Evolutionary conservation across 2,797 vertebrate species (phyloP).

Genomic region (Pseudochirops cupreus): DNA sequence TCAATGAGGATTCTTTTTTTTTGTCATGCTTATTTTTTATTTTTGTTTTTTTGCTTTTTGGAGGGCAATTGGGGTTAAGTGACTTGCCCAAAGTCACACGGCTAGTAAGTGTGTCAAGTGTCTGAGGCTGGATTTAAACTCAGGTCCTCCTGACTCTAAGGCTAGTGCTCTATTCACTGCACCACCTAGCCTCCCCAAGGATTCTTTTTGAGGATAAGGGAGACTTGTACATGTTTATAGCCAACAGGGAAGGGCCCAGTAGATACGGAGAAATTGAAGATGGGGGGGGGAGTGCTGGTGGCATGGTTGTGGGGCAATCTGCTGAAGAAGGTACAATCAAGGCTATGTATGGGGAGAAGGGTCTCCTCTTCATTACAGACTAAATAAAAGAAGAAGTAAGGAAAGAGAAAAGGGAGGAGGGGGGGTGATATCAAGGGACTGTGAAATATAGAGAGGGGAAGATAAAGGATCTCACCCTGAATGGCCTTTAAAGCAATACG

Average conservation of each 20-base stretch:
- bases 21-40: too few species aligned
- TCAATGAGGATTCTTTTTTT: not conserved
- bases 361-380: not conserved
- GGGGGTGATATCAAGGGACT: not conserved
- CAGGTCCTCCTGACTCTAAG: too few species aligned
- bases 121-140: too few species aligned
- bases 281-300: not conserved
- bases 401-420: not conserved
- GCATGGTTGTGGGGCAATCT: not conserved
- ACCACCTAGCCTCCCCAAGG: not conserved
- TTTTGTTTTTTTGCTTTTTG: too few species aligned
- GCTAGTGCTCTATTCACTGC: too few species aligned
- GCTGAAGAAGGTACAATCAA: not conserved
- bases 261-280: not conserved
- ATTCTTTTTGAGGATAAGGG: not conserved
- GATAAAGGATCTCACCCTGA: not conserved
- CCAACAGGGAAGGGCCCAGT: not conserved
- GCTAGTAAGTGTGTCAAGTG: too few species aligned
- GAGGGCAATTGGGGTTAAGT: too few species aligned
- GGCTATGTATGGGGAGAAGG: not conserved
- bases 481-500: not conserved
- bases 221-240: not conserved
- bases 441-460: not conserved
- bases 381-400: not conserved
- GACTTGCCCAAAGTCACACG: too few species aligned